Evolutionary conservation across 2,113 vertebrate genomes (phyloP), one percentile per base, ranked within the genome.

Genomic region (Nibea coibor): DNA sequence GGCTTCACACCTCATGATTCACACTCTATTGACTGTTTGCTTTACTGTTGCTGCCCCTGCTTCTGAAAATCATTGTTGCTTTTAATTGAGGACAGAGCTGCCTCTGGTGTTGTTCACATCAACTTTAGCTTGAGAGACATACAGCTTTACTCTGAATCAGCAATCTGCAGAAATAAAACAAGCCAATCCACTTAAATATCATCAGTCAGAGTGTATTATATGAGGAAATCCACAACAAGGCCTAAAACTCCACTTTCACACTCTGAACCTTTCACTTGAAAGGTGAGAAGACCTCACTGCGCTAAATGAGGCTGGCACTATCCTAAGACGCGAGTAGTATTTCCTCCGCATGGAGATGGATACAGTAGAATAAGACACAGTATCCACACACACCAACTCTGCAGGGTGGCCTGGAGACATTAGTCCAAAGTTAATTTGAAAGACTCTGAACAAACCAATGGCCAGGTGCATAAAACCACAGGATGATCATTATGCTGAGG

Each of bases 391-490:
- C 53, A 35, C 75, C 57, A 4, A 59, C 69, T 72, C 84, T 26
- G 71, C 62, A 42, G 50, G 74, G 53, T 4, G 12, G 83, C 73
- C 66, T n/a, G 54, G 68, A 87, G 80, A 83, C 83, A 90, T 78
- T 73, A 77, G 68, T 77, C 85, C 82, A 74, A 86, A 90, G 82
- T 89, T 85, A 90, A 90, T 89, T 89, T 87, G 61, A 83, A 87
- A 82, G 83, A 69, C 64, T 85, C 42, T 4, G 58, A 72, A 69
- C 53, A 47, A 83, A 80, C 71, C 72, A 70, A 64, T 56, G 59
- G 82, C 84, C 89, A 91, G 89, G 82, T 91, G 89, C 79, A 80
- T 73, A 74, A 86, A 93, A 88, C 82, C 85, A 67, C 88, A 68
- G 87, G 86, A 68, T 61, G 20, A 80, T 67, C 78, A 74, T 88